Conservation (phyloP, 2,113 vertebrate species). For the Noturus placidus region DNA sequence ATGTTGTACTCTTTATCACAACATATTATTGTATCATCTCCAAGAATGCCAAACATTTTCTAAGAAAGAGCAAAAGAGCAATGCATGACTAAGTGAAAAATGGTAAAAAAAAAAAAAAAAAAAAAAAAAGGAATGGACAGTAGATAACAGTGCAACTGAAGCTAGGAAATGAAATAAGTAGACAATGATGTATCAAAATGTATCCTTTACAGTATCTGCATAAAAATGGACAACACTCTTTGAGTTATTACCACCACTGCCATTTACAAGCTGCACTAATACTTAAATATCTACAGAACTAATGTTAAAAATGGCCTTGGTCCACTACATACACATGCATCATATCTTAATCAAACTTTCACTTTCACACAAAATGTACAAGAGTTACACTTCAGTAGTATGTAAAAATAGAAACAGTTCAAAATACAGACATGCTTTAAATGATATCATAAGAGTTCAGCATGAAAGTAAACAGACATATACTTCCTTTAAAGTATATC, state of each 20-base stretch:
- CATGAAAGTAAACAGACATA: slow-evolving; percentile 36
- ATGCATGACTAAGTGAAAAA: not conserved
- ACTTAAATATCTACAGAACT: not conserved
- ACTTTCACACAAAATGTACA: not conserved
- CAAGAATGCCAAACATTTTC: not conserved
- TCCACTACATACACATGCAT: not conserved
- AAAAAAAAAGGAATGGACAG: not conserved
- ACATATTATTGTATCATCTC: not conserved
- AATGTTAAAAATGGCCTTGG: not conserved
- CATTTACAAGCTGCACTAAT: not conserved
- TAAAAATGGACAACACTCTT: not conserved
- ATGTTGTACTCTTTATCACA: not conserved
- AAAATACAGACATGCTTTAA: not conserved
- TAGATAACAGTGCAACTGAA: not conserved
- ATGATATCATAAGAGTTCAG: slow-evolving; percentile 8
- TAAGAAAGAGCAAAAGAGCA: not conserved
- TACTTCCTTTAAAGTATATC: slow-evolving; percentile 27
- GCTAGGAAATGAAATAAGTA: not conserved
- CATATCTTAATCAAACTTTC: not conserved
- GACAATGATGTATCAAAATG: not conserved
- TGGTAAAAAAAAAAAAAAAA: not conserved
- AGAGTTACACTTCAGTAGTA: not conserved
- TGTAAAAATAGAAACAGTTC: not conserved
- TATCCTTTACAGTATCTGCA: not conserved
- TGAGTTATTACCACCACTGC: not conserved